These are phyloP conservation scores for Listronotus bonariensis DNA, from an alignment of 1,140 invertebrate genomes.

Conservation along the genomic window DNA sequence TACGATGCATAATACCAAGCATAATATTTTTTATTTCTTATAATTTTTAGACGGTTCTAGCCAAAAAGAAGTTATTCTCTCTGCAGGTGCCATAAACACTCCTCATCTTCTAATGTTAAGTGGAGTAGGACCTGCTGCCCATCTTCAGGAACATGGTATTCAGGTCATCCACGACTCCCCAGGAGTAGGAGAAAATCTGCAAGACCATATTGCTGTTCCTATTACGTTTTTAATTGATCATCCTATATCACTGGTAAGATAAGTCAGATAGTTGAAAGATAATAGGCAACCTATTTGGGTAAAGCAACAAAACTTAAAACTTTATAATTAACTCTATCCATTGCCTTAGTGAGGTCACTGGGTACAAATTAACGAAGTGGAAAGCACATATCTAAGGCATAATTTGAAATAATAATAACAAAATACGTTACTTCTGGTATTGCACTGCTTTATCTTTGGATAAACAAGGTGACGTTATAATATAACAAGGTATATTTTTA, in stretches of 20 bases:
- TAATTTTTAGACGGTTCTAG: constrained; percentile 59
- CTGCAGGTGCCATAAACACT: constrained; percentile 76
- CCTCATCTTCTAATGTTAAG: constrained; percentile 86
- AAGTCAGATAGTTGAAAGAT: not conserved
- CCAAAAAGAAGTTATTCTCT: constrained; percentile 78
- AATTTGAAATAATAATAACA: too few relatives aligned
- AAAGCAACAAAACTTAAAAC: too few relatives aligned
- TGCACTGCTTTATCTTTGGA: too few relatives aligned
- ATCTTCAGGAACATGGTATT: constrained; percentile 71
- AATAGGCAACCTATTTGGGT: too few relatives aligned
- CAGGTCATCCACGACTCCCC: constrained; percentile 72
- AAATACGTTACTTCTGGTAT: too few relatives aligned
- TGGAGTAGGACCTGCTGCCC: constrained; percentile 75
- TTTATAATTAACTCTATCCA: too few relatives aligned
- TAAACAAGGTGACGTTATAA: too few relatives aligned
- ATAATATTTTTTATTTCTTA: not conserved
- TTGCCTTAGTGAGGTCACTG: too few relatives aligned
- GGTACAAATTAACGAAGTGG: too few relatives aligned
- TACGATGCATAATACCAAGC: not conserved
- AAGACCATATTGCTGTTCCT: constrained; percentile 82
- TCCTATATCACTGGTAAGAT: constrained; percentile 69
- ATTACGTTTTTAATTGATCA: constrained; percentile 80
- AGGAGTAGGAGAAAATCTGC: constrained; percentile 80
- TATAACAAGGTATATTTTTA: too few relatives aligned
- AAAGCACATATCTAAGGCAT: too few relatives aligned